These are phyloP conservation scores for Candoia aspera DNA, from an alignment of 2,113 vertebrate species.

Conservation along the genomic window DNA sequence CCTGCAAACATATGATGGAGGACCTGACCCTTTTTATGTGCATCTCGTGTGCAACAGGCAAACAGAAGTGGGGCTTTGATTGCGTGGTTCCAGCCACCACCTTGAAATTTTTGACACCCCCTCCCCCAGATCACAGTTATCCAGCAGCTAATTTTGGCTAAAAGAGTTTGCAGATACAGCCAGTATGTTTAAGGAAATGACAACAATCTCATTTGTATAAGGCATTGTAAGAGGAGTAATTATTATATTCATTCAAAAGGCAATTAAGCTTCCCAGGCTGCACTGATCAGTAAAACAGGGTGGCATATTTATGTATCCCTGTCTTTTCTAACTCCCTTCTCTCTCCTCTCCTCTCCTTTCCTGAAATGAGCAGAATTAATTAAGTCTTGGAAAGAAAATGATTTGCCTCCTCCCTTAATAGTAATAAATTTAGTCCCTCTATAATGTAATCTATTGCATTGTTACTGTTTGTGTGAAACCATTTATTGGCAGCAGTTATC, in stretches of 20 bases:
- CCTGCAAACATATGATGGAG: not conserved
- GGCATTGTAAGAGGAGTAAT: slow-evolving; percentile 12
- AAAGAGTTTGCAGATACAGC: not conserved
- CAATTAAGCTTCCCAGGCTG: slow-evolving; percentile 4
- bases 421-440: slow-evolving; percentile 34
- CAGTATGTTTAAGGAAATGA: not conserved
- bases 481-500: slow-evolving; percentile 39
- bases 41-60: not conserved
- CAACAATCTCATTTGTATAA: not conserved
- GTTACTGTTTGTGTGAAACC: slow-evolving; percentile 33
- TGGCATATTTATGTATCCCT: not conserved
- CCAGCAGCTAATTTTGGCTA: not conserved
- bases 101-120: not conserved
- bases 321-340: not conserved
- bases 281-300: not conserved
- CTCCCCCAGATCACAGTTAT: not conserved
- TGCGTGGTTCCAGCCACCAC: no score
- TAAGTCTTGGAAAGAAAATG: slow-evolving; percentile 42
- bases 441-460: slow-evolving; percentile 26
- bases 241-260: slow-evolving; percentile 4
- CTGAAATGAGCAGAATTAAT: slow-evolving; percentile 34
- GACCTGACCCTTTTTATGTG: not conserved
- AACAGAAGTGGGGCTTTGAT: not conserved
- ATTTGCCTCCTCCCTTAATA: slow-evolving; percentile 43
- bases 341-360: not conserved